phyloP scores from a whole-genome alignment of 2,797 vertebrate species.

The Denticeps clupeoides region DNA sequence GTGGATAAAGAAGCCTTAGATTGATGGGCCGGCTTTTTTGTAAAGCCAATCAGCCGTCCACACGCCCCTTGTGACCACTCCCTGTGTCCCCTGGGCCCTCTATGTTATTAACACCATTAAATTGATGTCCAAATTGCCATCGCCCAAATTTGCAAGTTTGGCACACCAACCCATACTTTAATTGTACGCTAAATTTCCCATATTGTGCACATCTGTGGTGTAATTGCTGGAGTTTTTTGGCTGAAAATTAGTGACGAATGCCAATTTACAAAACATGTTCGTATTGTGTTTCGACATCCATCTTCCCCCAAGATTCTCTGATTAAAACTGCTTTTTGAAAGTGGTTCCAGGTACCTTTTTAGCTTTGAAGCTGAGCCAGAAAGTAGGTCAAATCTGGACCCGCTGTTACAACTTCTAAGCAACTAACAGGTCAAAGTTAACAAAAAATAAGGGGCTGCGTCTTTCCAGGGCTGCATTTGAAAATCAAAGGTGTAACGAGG shows the following conservation, averaged over 20 bases:
- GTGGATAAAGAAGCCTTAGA: too few relatives aligned
- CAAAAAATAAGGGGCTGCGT: too few relatives aligned
- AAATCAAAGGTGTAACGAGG: too few relatives aligned
- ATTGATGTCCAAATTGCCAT: conserved; percentile 30
- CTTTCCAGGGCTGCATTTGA: too few relatives aligned
- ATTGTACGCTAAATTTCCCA: conserved; percentile 34
- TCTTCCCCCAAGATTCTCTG: conserved; percentile 22
- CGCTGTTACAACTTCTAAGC: too few relatives aligned
- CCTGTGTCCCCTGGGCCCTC: neutral
- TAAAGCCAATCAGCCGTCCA: too few relatives aligned
- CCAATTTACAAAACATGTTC: conserved; percentile 24
- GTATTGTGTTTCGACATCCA: conserved; percentile 20
- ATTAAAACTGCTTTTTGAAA: conserved; percentile 25
- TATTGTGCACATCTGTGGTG: conserved; percentile 37
- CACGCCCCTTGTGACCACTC: neutral
- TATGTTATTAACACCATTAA: conserved; percentile 26
- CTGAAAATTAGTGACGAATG: conserved; percentile 30
- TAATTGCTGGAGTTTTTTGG: conserved; percentile 32
- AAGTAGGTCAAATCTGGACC: too few relatives aligned
- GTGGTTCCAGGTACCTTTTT: too few relatives aligned
- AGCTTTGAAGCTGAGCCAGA: too few relatives aligned
- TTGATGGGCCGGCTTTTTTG: too few relatives aligned
- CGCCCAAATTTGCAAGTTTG: conserved; percentile 25
- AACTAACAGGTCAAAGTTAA: too few relatives aligned
- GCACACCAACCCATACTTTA: conserved; percentile 28